These are phyloP conservation scores for Chiridota heheva DNA, from an alignment of 35 echinoderm and acorn worm genomes.

Conservation along the genomic window DNA sequence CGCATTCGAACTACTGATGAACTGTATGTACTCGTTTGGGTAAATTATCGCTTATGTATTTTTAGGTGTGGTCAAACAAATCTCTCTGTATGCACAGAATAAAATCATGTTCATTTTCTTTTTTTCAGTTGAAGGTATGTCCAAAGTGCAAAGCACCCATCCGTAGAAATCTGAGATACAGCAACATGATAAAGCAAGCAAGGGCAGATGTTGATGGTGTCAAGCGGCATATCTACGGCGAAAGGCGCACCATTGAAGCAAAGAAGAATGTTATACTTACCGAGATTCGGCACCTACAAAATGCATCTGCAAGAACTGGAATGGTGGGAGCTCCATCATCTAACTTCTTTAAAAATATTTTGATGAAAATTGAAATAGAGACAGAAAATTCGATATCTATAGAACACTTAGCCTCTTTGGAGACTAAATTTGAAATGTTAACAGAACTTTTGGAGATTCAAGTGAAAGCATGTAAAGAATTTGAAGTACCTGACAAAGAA, in stretches of 20 bases:
- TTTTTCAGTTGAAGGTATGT: slow-evolving; percentile 28
- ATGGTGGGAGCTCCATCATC: slow-evolving; percentile 7
- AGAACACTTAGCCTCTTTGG: neutral
- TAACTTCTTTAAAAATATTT: no score
- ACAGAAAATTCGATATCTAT: neutral
- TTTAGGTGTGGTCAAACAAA: no score
- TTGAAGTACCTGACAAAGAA: neutral
- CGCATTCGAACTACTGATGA: no score
- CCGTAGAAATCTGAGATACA: slow-evolving; percentile 67
- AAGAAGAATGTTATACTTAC: no score
- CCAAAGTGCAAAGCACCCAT: slow-evolving; percentile 59
- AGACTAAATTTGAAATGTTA: slow-evolving; percentile 28
- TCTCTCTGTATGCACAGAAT: neutral
- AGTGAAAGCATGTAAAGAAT: neutral
- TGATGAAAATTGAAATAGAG: no score
- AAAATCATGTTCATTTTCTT: neutral
- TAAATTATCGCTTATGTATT: neutral
- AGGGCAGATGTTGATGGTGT: slow-evolving; percentile 59
- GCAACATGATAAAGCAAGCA: slow-evolving; percentile 65
- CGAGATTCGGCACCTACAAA: no score
- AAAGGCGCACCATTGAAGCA: neutral
- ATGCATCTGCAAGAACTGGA: no score
- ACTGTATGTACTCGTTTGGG: neutral
- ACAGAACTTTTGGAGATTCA: neutral
- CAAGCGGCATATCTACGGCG: slow-evolving; percentile 53